These are phyloP conservation scores for Falco columbarius DNA, from an alignment of 2,797 vertebrate species.

Conservation along the genomic window DNA sequence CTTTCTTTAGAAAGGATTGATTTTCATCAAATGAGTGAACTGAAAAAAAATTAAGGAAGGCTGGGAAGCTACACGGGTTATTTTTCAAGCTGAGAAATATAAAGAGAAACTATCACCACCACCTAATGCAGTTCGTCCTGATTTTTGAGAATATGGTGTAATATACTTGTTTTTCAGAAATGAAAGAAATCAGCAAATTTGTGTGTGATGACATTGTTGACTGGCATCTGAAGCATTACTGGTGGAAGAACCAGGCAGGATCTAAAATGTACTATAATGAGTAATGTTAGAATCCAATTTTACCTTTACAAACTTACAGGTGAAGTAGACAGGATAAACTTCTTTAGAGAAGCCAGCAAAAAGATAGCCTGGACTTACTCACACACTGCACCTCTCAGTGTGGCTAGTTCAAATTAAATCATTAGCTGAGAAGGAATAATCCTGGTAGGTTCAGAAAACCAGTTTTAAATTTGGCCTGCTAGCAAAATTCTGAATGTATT, in stretches of 20 bases:
- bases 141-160: neutral
- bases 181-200: constrained; percentile 13
- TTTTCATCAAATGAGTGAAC: neutral
- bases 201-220: constrained; percentile 19
- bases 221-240: constrained; percentile 42
- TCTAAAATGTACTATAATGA: constrained; percentile 1
- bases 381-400: constrained; percentile 56
- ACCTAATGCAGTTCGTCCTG: neutral
- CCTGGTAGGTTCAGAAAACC: constrained; percentile 77
- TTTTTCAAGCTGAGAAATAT: neutral
- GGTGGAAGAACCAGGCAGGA: neutral
- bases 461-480: constrained; percentile 80
- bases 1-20: neutral
- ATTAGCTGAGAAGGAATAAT: constrained; percentile 76
- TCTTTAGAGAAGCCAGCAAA: constrained; percentile 60
- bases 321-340: constrained; percentile 66
- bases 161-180: constrained; percentile 25
- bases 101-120: neutral
- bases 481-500: constrained; percentile 82
- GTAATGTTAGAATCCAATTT: constrained; percentile 62
- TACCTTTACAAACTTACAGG: constrained; percentile 66
- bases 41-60: neutral
- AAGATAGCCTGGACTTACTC: constrained; percentile 11
- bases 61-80: neutral
- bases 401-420: constrained; percentile 74